phyloP scores from a whole-genome alignment of 2,888 invertebrate genomes.

The Zhuqinia jingwanae region DNA sequence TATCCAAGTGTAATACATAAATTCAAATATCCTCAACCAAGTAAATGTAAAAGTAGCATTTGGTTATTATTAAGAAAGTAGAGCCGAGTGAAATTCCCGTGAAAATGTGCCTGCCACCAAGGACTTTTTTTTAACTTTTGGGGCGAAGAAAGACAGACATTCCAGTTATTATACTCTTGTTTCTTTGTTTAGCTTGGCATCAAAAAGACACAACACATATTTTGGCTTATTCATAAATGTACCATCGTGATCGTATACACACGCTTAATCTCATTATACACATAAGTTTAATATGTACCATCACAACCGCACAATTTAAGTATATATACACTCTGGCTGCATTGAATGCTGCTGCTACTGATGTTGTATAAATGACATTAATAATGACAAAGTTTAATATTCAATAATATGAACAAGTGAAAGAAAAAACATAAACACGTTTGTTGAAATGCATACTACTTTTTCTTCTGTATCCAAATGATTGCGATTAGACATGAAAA shows the following conservation, averaged over 20 bases:
- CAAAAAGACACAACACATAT: too few relatives aligned
- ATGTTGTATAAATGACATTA: conserved; percentile 5
- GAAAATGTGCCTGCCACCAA: too few relatives aligned
- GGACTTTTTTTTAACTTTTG: not conserved
- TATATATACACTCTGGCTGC: not conserved
- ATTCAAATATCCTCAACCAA: too few relatives aligned
- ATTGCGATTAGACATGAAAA: conserved; percentile 58
- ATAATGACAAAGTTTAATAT: conserved; percentile 22
- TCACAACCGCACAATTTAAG: not conserved
- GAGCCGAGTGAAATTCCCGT: not conserved
- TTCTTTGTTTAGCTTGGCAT: not conserved
- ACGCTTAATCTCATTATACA: conserved; percentile 23
- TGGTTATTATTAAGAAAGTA: not conserved
- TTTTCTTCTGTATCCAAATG: conserved; percentile 5
- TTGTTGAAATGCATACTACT: not conserved
- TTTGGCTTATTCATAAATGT: too few relatives aligned
- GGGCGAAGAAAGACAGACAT: not conserved
- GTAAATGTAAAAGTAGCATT: not conserved
- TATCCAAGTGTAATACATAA: too few relatives aligned
- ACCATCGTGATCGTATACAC: not conserved
- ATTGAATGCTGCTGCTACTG: not conserved
- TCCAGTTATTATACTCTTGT: not conserved
- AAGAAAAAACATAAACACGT: conserved; percentile 8
- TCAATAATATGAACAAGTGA: not conserved
- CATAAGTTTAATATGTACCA: conserved; percentile 23